Conservation (phyloP, 2,797 vertebrate species). For the Vireo griseus region DNA sequence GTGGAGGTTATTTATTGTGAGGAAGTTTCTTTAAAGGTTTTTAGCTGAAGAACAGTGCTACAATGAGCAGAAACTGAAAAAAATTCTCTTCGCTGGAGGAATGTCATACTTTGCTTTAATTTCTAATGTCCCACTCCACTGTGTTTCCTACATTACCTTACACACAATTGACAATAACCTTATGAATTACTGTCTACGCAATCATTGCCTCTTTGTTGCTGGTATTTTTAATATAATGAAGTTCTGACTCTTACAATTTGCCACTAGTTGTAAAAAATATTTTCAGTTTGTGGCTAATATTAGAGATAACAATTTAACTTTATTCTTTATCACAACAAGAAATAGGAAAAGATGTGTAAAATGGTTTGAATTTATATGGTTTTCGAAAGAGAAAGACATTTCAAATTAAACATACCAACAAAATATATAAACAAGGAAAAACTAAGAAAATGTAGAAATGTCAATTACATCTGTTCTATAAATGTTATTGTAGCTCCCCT, state of each 20-base stretch:
- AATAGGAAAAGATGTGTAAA: background rate
- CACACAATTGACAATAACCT: background rate
- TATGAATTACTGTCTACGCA: background rate
- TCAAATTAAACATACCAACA: background rate
- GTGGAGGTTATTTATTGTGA: background rate
- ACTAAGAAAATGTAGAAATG: background rate
- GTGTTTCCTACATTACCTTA: background rate
- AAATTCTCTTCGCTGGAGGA: background rate
- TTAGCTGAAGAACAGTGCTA: background rate
- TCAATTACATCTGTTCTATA: background rate
- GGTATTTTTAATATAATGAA: background rate
- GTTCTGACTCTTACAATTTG: background rate
- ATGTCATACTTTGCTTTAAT: background rate
- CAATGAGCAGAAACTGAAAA: background rate
- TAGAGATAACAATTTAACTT: background rate
- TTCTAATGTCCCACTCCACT: background rate
- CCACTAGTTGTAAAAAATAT: background rate
- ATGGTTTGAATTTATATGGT: background rate
- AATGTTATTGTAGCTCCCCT: background rate
- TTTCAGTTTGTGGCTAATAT: background rate
- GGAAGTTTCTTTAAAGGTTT: background rate
- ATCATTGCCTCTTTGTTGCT: background rate
- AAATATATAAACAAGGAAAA: background rate
- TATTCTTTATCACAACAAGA: background rate
- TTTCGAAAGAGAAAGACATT: background rate